A percentile compares a stretch with the other conserved stretches of the same genome.
These are phyloP conservation scores for Spongilla lacustris DNA, from an alignment of 37 sponge, comb jelly and placozoan genomes.

Conservation along the genomic window DNA sequence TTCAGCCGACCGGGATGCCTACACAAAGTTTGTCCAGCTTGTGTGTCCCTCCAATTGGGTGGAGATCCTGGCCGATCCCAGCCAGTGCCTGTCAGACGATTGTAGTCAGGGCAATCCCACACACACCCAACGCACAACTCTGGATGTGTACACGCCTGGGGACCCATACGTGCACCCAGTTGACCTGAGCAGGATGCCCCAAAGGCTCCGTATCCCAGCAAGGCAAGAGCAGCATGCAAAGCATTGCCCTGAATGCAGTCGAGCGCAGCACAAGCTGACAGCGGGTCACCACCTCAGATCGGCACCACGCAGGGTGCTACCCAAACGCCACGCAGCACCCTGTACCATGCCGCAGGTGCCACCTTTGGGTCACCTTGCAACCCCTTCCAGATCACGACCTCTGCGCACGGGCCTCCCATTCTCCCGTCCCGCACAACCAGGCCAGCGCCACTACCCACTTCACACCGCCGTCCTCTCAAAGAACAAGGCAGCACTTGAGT, in stretches of 20 bases:
- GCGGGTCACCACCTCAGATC: no score
- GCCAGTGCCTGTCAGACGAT: background rate
- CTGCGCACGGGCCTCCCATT: background rate
- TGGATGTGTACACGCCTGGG: background rate
- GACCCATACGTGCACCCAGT: background rate
- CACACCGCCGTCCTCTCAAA: background rate
- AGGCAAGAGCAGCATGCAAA: background rate
- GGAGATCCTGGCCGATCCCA: background rate
- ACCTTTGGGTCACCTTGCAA: background rate
- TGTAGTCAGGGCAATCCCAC: background rate
- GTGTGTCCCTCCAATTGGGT: conserved; percentile 42
- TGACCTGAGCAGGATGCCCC: background rate
- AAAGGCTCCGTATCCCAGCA: background rate
- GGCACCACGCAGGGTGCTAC: background rate
- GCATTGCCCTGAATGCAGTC: background rate
- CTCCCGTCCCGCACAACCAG: background rate
- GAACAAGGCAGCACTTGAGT: background rate
- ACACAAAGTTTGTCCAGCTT: conserved; percentile 5
- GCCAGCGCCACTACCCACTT: background rate
- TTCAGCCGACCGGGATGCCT: background rate
- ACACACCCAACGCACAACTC: background rate
- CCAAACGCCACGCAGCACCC: background rate
- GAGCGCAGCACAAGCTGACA: background rate
- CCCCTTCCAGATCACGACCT: background rate
- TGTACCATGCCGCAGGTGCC: background rate